Percentiles rank a stretch among this genome's conserved stretches.
These are phyloP conservation scores for Stratiolaelaps scimitus DNA, from an alignment of 1,140 invertebrate genomes.

Conservation along the genomic window DNA sequence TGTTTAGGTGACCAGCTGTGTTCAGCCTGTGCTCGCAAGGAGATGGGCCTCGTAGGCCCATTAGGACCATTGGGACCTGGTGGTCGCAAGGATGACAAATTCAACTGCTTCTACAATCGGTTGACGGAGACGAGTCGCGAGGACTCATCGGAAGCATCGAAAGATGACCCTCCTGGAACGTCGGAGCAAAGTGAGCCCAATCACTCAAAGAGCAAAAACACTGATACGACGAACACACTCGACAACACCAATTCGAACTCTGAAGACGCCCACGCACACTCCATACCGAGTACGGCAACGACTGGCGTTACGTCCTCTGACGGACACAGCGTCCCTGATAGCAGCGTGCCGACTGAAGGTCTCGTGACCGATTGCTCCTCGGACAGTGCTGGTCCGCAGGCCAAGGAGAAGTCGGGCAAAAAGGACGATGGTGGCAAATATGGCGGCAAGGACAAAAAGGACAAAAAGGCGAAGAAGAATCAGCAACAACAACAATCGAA, in stretches of 20 bases:
- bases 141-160: slow-evolving; percentile 35
- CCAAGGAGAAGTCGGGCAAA: too few relatives aligned
- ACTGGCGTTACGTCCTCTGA: slow-evolving; percentile 21
- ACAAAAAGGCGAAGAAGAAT: too few relatives aligned
- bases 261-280: slow-evolving; percentile 16
- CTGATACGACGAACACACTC: neutral
- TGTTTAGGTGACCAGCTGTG: slow-evolving; percentile 30
- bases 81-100: slow-evolving; percentile 35
- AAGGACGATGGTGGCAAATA: too few relatives aligned
- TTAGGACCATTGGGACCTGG: slow-evolving; percentile 29
- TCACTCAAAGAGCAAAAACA: slow-evolving; percentile 2
- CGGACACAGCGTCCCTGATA: slow-evolving; percentile 12
- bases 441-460: too few relatives aligned
- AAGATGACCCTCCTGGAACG: slow-evolving; percentile 33
- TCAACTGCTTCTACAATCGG: slow-evolving; percentile 36
- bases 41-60: slow-evolving; percentile 18
- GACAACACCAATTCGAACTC: slow-evolving; percentile 27
- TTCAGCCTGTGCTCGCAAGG: slow-evolving; percentile 33
- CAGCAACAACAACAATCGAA: too few relatives aligned
- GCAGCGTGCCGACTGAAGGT: too few relatives aligned
- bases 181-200: neutral
- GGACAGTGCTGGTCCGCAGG: too few relatives aligned
- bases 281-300: slow-evolving; percentile 16
- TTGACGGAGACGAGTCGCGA: slow-evolving; percentile 35
- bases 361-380: too few relatives aligned